Base-by-base conservation (phyloP, 2,113 vertebrate genomes). In the Neolamprologus falcicula region DNA sequence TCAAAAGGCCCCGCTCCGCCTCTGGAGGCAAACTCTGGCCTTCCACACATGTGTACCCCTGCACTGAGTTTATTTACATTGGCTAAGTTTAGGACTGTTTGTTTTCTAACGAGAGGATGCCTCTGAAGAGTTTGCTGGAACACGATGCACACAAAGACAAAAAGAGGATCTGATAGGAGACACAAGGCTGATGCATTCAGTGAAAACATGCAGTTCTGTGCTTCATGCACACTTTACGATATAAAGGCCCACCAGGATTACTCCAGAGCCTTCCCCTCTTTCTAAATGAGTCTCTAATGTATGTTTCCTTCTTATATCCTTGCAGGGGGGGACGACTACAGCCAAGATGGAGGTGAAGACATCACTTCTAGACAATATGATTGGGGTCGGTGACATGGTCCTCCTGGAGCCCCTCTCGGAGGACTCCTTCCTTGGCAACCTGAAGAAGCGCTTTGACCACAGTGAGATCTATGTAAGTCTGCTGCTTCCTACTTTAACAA, bases 361-460 rank as follows among this genome's bases (percentile, higher is more conserved):
- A 0, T 99, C 99, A 4, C 98, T 99, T 94, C 95, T 99, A 33
- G 99, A 99, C 55, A 97, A 99, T 88, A 99, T 99, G 98, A 99
- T 99, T 40, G 98, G 99, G 31, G 98, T 99, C 17, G 98, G 98
- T 3, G 99, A 99, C 93, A 99, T 99, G 98, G 99, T 99, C 91
- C 98, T 99, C 84, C 91, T 99, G 6, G 99, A 99, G 85, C 98
- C 98, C 4, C 97, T 99, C 17, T 93, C 92, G 2, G 99, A 99
- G 94, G 98, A 99, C 28, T 96, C 98, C 0, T 99, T 99, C 95
- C 97, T 99, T 26, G 95, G 97, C 59, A 99, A 99, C 92, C 97
- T 99, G 93, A 97, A 95, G 92, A 97, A 98, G 7, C 98, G 99
- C 90, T 99, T 99, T 88, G 97, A 99, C 89, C 98, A 99, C 93